Evolutionary conservation across 2,797 vertebrate genomes (phyloP), one percentile per base, ranked within the genome.

Genomic region (Phaenicophaeus curvirostris): DNA sequence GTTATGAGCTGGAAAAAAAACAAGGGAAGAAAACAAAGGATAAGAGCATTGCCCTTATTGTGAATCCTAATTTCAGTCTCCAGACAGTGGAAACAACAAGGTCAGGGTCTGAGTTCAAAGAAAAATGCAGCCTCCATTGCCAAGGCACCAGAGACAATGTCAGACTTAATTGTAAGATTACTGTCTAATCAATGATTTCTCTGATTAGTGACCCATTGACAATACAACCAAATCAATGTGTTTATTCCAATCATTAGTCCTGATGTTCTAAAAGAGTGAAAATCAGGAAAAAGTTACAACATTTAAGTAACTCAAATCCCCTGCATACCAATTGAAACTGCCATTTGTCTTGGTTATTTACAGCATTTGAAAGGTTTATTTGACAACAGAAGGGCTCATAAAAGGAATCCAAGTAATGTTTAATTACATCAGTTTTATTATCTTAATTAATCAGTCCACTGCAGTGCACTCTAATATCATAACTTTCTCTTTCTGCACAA

Each of bases 111-210:
- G 33, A 85, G 69, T 80, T 87, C 72, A 77, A 82, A 75, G 75
- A 63, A 85, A 92, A 87, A 92, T 69, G 48, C 69, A 93, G 39
- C 11, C 28, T 30, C 19, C 61, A 57, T 35, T 79, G 71, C 66
- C 53, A 85, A 91, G 53, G 51, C 83, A 77, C 62, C 2, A 2
- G 91, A 94, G 83, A 89, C 67, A 66, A 68, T 66, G 82, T 93
- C 89, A 85, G 82, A 35, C 86, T 90, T 94, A 94, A 96, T 96
- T 96, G 95, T 80, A 89, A 90, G 90, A 92, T 95, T 92, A 89
- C 81, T 82, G 72, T 75, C 89, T 94, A 95, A 96, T 97, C 96
- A 96, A 92, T 95, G 79, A 80, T 72, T 89, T 68, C 85, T 95
- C 79, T 96, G 93, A 96, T 96, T 95, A 95, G 82, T 93, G 94